phyloP scores from a whole-genome alignment of 2,113 vertebrate genomes.

The Tetrax tetrax region DNA sequence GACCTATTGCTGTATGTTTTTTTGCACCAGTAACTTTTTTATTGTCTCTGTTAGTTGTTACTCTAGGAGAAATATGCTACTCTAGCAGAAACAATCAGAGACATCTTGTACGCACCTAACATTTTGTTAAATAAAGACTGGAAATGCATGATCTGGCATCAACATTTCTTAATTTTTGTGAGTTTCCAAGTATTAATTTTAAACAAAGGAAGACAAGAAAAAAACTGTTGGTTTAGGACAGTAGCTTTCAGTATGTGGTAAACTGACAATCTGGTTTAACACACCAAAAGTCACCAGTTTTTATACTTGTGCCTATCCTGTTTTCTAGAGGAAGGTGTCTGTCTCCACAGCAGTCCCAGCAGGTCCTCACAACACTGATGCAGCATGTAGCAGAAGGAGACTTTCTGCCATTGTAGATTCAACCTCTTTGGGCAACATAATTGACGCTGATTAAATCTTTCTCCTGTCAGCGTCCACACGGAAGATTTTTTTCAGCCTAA shows the following conservation, averaged over 20 bases:
- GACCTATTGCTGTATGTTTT: not conserved
- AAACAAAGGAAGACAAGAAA: not conserved
- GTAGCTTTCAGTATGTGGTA: not conserved
- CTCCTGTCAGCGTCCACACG: not conserved
- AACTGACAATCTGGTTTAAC: not conserved
- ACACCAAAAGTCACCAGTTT: not conserved
- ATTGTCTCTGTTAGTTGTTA: not conserved
- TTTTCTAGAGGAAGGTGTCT: not conserved
- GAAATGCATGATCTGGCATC: not conserved
- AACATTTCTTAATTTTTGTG: not conserved
- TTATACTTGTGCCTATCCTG: not conserved
- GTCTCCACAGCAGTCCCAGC: not conserved
- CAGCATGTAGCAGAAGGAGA: not conserved
- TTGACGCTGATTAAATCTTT: not conserved
- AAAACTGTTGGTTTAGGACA: not conserved
- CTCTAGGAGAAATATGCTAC: not conserved
- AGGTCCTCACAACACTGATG: not conserved
- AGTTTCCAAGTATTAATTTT: not conserved
- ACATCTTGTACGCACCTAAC: not conserved
- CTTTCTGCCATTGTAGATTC: not conserved
- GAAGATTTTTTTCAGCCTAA: slow-evolving; percentile 15
- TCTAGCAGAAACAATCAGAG: not conserved
- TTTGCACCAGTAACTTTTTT: not conserved
- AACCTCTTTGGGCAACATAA: not conserved
- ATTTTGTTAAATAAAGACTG: not conserved